Conservation (phyloP, 2,113 vertebrate species). For the Grallaria varia region DNA sequence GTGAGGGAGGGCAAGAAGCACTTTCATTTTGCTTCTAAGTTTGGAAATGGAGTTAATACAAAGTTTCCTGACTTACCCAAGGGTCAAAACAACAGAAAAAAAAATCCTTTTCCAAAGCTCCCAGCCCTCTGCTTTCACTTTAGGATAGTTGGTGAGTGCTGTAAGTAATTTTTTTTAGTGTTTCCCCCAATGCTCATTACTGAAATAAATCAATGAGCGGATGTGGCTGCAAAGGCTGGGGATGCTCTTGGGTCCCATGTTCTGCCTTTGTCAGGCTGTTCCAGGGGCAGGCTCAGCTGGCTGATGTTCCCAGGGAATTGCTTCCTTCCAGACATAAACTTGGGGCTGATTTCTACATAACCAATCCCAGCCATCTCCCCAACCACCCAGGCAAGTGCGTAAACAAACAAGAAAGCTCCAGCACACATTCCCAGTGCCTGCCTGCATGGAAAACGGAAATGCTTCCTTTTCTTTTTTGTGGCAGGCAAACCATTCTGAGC, state of each 20-base stretch:
- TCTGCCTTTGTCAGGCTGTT: neutral
- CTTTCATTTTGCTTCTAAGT: neutral
- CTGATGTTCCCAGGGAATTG: neutral
- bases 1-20: neutral
- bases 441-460: neutral
- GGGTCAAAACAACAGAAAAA: constrained; percentile 20
- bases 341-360: neutral
- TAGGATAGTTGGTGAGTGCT: neutral
- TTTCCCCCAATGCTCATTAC: neutral
- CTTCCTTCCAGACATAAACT: neutral
- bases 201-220: neutral
- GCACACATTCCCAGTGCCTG: neutral
- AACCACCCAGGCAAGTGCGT: neutral
- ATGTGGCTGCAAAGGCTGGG: neutral
- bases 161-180: constrained; percentile 1
- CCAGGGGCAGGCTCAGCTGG: neutral
- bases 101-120: neutral
- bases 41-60: neutral
- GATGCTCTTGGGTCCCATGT: constrained; percentile 19
- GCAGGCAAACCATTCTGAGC: neutral
- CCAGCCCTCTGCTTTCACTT: constrained; percentile 8
- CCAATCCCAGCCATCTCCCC: neutral
- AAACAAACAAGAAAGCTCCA: neutral
- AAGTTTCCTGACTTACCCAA: neutral
- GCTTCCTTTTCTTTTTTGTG: neutral